Evolutionary conservation across 2,888 invertebrate genomes (phyloP).

Genomic region (Volucella inanis): DNA sequence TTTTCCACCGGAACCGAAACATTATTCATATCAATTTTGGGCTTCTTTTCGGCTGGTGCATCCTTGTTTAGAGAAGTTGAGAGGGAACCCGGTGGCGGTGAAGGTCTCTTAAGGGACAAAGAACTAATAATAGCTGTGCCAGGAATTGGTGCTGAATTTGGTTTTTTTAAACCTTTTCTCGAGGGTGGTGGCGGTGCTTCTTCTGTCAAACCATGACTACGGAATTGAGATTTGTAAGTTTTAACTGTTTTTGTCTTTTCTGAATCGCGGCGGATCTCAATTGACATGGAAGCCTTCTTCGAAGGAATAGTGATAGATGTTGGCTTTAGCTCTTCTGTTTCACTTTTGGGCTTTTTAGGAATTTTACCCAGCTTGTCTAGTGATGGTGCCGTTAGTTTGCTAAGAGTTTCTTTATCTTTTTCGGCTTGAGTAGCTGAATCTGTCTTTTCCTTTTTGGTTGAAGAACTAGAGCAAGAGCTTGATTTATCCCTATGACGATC

Average conservation of each 20-base stretch:
- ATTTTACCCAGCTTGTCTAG: conserved; percentile 91
- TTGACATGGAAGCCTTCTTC: conserved; percentile 90
- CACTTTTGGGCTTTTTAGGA: conserved; percentile 86
- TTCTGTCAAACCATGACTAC: conserved; percentile 95
- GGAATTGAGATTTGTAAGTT: conserved; percentile 94
- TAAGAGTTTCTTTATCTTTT: conserved; percentile 87
- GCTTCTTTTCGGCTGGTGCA: conserved; percentile 89
- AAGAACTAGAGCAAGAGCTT: conserved; percentile 33
- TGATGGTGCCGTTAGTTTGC: conserved; percentile 87
- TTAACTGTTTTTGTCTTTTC: conserved; percentile 94
- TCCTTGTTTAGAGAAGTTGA: conserved; percentile 73
- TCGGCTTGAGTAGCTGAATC: conserved; percentile 84
- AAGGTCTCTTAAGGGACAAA: conserved; percentile 77
- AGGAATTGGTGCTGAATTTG: conserved; percentile 83
- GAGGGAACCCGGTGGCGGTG: conserved; percentile 78
- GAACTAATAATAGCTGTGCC: conserved; percentile 77
- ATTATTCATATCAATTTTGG: conserved; percentile 86
- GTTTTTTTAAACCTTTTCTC: conserved; percentile 87
- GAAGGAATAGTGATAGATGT: conserved; percentile 82
- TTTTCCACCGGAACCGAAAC: conserved; percentile 85
- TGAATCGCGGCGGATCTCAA: conserved; percentile 90
- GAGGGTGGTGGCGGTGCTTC: conserved; percentile 94
- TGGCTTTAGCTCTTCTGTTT: conserved; percentile 77
- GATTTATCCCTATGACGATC: conserved; percentile 83
- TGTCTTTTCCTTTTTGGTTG: conserved; percentile 74